These are phyloP conservation scores for Ellobium chinense DNA, from an alignment of 2,888 invertebrate species.

Conservation along the genomic window DNA sequence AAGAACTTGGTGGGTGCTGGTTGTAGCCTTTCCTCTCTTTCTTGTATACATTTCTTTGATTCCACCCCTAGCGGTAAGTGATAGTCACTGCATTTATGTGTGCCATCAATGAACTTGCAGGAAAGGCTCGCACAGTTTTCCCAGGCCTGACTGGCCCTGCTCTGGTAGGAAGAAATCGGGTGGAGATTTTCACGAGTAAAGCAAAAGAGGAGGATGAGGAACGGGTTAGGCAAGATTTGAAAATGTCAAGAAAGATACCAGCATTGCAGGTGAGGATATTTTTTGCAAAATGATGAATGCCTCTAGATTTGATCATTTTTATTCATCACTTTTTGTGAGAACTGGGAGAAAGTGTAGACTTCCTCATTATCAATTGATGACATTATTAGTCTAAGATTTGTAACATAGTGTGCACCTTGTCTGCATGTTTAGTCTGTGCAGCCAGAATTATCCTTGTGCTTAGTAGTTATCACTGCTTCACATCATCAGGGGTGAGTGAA, in stretches of 20 bases:
- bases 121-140: slow-evolving; percentile 83
- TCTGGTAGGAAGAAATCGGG: slow-evolving; percentile 84
- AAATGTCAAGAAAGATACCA: slow-evolving; percentile 81
- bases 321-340: too few species aligned
- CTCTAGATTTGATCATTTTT: too few species aligned
- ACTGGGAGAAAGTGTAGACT: too few species aligned
- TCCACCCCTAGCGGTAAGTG: background rate
- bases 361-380: too few species aligned
- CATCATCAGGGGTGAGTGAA: too few species aligned
- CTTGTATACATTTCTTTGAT: background rate
- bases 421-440: too few species aligned
- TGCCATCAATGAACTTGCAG: slow-evolving; percentile 21
- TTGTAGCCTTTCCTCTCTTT: background rate
- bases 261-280: slow-evolving; percentile 82
- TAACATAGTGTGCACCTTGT: too few species aligned
- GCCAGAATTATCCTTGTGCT: too few species aligned
- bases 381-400: too few species aligned
- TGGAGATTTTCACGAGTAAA: slow-evolving; percentile 81
- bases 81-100: background rate
- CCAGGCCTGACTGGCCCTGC: slow-evolving; percentile 94
- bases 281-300: background rate
- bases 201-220: background rate
- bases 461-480: too few species aligned
- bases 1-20: too few species aligned
- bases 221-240: background rate